Evolutionary conservation across 2,888 invertebrate genomes (phyloP).

Genomic region (Hecatera dysodea): DNA sequence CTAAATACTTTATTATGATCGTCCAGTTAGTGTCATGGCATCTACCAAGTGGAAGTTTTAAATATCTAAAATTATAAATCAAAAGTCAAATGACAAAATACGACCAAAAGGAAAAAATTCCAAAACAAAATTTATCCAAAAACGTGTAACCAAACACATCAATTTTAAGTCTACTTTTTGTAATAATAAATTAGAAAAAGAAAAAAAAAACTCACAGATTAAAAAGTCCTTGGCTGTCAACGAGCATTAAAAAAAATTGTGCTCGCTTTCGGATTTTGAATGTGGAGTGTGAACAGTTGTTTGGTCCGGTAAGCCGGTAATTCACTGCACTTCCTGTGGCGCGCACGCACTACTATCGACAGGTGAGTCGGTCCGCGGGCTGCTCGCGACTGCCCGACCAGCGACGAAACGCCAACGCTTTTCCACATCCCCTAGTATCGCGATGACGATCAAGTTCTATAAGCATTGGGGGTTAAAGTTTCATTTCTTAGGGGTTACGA

Average conservation of each 20-base stretch:
- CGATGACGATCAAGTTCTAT: conserved; percentile 15
- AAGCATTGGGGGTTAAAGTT: conserved; percentile 34
- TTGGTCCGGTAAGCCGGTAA: conserved; percentile 75
- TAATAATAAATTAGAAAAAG: too few species aligned
- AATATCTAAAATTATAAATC: background rate
- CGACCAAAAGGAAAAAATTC: too few species aligned
- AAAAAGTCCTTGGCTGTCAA: conserved; percentile 61
- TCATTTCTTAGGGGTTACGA: background rate
- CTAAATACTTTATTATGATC: background rate
- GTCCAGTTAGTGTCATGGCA: background rate
- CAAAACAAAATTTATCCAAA: background rate
- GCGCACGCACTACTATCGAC: conserved; percentile 66
- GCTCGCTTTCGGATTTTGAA: conserved; percentile 75
- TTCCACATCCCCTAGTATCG: conserved; percentile 61
- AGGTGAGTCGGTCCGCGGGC: conserved; percentile 74
- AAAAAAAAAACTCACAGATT: conserved; percentile 47
- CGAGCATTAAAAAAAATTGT: conserved; percentile 58
- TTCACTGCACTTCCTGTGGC: conserved; percentile 87
- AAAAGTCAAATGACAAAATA: background rate
- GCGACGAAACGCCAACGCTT: conserved; percentile 39
- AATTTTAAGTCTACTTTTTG: too few species aligned
- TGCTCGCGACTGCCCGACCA: conserved; percentile 71
- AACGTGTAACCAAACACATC: background rate
- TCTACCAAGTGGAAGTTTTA: background rate
- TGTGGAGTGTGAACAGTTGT: conserved; percentile 65